Base-by-base conservation (phyloP, 1,140 invertebrate genomes). In the Tachypleus tridentatus region DNA sequence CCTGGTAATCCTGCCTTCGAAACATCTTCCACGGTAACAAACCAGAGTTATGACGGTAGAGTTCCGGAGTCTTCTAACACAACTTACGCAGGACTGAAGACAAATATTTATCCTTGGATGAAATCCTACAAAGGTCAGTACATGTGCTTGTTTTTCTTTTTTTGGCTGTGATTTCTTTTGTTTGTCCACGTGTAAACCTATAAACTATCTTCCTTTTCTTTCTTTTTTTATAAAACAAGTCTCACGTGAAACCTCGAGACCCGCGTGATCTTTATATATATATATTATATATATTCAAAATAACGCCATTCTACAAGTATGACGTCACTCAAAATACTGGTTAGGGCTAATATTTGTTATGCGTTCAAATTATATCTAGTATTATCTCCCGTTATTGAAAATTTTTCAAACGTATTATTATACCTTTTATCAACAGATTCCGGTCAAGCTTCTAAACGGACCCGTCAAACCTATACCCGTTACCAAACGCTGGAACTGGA, bases 401-500 rank as follows among this genome's bases (percentile, higher is more conserved):
- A 2, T 29, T 29, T 29, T 29, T 2, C 29, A 29, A 29, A 29
- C 0, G 29, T 29, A 29, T 29, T 29, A 29, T 29, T 29, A 29
- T n/a, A 54, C n/a, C n/a, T 54, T 57, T 57, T 11, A 5, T 64
- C 64, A 57, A 47, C 57, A 61, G 68, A 70, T 61, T 65, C 70
- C 9, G 73, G 72, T 57, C 68, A 67, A 48, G 70, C 69, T 11
- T 59, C 70, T 0, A 91, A 90, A 73, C 78, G 88, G 52, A 88
- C 87, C 0, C 80, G 92, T 10, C 91, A 95, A 77, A 93, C 91
- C 0, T 96, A 96, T 77, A 89, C 89, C 0, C 79, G 90, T 51
- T 87, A 84, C 72, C 93, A 96, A 77, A 95, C 91, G 29, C 29
- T 29, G 3, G 96, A 98, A 79, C 81, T 98, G 68, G 96, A 98